Evolutionary conservation across 2,797 vertebrate genomes (phyloP).

Genomic region (Lemur catta): DNA sequence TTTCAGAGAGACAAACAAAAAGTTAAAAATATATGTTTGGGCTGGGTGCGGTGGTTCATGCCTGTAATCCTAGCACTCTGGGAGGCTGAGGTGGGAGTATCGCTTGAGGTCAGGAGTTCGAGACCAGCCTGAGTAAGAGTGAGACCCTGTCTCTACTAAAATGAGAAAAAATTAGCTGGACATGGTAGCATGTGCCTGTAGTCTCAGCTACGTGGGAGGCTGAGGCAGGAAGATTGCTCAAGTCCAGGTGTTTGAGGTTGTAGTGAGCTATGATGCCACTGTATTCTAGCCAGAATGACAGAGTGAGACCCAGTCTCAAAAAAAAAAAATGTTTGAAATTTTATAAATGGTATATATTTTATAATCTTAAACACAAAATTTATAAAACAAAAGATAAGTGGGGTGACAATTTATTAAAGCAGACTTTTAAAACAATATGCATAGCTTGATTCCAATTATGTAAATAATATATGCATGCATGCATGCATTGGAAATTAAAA

Average conservation of each 20-base stretch:
- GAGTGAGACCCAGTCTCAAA: neutral
- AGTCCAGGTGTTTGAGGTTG: neutral
- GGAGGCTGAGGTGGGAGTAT: neutral
- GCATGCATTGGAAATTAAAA: slow-evolving; percentile 15
- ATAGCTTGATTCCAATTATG: neutral
- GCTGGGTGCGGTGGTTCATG: neutral
- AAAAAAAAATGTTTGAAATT: neutral
- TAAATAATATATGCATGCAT: neutral
- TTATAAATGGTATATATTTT: slow-evolving; percentile 17
- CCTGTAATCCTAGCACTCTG: neutral
- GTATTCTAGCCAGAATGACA: neutral
- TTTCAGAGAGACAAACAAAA: slow-evolving; percentile 32
- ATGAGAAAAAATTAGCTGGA: neutral
- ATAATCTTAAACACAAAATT: slow-evolving; percentile 18
- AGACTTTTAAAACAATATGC: slow-evolving; percentile 14
- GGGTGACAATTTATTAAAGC: slow-evolving; percentile 1
- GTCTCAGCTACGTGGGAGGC: neutral
- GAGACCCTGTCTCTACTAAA: neutral
- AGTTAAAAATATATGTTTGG: neutral
- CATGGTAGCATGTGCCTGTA: neutral
- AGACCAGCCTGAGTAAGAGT: neutral
- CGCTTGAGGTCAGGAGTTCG: neutral
- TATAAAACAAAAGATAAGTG: slow-evolving; percentile 1
- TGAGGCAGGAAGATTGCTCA: neutral
- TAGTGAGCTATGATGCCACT: neutral